Conservation (phyloP, 1,140 invertebrate species). For the Caenorhabditis remanei region DNA sequence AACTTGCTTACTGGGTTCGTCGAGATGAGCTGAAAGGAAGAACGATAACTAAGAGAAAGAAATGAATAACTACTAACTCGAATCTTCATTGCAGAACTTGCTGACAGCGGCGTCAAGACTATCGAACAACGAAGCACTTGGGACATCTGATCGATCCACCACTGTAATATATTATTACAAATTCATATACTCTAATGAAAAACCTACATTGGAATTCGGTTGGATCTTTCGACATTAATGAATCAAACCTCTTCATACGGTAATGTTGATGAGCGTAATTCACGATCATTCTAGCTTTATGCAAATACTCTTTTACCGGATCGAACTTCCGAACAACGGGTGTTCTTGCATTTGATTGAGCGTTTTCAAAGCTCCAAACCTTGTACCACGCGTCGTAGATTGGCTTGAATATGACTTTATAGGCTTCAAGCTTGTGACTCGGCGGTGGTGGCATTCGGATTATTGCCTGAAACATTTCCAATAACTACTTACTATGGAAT, state of each 20-base stretch:
- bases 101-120: slow-evolving; percentile 27
- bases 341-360: background rate
- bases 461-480: background rate
- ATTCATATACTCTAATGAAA: background rate
- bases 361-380: slow-evolving; percentile 10
- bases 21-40: background rate
- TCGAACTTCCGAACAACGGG: background rate
- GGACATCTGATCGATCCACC: slow-evolving; percentile 27
- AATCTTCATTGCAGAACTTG: slow-evolving; percentile 43
- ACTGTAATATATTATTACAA: background rate
- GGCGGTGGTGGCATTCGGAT: slow-evolving; percentile 40
- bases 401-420: slow-evolving; percentile 32
- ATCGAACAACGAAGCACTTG: slow-evolving; percentile 29
- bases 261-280: slow-evolving; percentile 41
- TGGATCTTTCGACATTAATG: slow-evolving; percentile 25
- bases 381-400: slow-evolving; percentile 24
- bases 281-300: slow-evolving; percentile 26
- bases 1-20: background rate
- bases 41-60: background rate
- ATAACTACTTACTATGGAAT: background rate
- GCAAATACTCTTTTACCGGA: slow-evolving; percentile 8
- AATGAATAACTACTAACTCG: background rate
- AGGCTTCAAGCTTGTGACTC: background rate
- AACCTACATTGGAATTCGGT: slow-evolving; percentile 37
- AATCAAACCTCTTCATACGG: slow-evolving; percentile 44